Evolutionary conservation across 2,888 invertebrate species (phyloP).

Genomic region (Monopis laevigella): DNA sequence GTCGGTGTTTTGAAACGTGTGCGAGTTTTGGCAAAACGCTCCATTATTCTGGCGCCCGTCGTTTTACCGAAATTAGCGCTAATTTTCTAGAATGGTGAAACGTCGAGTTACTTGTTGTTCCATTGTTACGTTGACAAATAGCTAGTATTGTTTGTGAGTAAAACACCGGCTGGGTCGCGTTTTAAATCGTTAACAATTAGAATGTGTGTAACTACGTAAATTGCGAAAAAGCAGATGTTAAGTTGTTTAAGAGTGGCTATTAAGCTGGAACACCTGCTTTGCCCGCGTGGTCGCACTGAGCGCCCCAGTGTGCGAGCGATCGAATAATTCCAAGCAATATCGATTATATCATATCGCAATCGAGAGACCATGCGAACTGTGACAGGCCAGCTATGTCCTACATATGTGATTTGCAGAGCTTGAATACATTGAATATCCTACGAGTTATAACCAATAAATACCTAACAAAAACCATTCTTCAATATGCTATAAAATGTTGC

Average conservation of each 20-base stretch:
- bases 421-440: constrained; percentile 20
- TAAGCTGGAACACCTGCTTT: constrained; percentile 48
- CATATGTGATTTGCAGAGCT: constrained; percentile 50
- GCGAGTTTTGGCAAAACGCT: constrained; percentile 26
- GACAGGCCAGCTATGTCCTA: constrained; percentile 55
- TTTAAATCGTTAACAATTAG: constrained; percentile 30
- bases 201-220: constrained; percentile 41
- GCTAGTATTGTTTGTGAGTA: neutral
- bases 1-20: constrained; percentile 35
- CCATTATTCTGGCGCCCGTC: constrained; percentile 1
- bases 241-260: constrained; percentile 41
- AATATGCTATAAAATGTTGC: no score
- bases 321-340: neutral
- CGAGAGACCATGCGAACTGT: constrained; percentile 49
- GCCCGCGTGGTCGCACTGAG: constrained; percentile 5
- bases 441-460: neutral
- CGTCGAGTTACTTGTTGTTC: neutral
- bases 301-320: no score
- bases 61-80: neutral
- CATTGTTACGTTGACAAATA: constrained; percentile 3
- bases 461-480: neutral
- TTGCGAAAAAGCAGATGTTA: constrained; percentile 60
- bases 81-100: constrained; percentile 4
- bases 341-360: constrained; percentile 55
- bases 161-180: constrained; percentile 3